A percentile compares a stretch with the other conserved stretches of the same genome.
phyloP scores from a whole-genome alignment of 2,797 vertebrate genomes.

The Sebastes trivittatus region DNA sequence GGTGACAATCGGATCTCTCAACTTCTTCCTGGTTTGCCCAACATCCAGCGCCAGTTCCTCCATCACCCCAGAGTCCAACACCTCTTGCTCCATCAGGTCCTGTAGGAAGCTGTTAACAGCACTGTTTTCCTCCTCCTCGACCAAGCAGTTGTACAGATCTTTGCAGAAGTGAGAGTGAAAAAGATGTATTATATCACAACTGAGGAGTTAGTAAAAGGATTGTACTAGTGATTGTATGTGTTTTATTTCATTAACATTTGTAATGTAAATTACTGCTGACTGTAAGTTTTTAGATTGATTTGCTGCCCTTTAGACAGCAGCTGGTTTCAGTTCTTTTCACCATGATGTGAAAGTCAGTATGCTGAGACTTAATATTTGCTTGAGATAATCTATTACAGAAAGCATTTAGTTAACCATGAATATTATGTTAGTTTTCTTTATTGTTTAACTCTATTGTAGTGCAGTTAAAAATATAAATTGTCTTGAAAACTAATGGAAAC shows the following conservation, averaged over 20 bases:
- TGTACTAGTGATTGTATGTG: not conserved
- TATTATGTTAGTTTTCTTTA: too few relatives aligned
- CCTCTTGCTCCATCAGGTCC: constrained; percentile 88
- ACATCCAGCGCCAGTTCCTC: constrained; percentile 81
- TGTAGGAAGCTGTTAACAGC: constrained; percentile 85
- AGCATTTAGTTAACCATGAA: too few relatives aligned
- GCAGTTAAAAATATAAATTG: too few relatives aligned
- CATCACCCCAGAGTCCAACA: constrained; percentile 76
- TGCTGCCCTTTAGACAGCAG: not conserved
- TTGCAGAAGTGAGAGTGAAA: not conserved
- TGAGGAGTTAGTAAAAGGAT: not conserved
- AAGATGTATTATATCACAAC: not conserved
- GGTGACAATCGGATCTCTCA: constrained; percentile 84
- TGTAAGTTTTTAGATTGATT: not conserved
- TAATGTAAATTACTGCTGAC: not conserved
- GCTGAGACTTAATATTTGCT: too few relatives aligned
- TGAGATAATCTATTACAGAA: too few relatives aligned
- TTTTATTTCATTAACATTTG: not conserved
- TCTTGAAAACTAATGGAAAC: too few relatives aligned
- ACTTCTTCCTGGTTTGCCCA: constrained; percentile 70
- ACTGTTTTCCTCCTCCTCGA: constrained; percentile 84
- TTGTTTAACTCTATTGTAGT: too few relatives aligned
- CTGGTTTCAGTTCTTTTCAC: not conserved
- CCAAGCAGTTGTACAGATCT: constrained; percentile 88
- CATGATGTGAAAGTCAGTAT: too few relatives aligned